phyloP scores from a whole-genome alignment of 1,140 invertebrate species.

The Panagrolaimus sp. region DNA sequence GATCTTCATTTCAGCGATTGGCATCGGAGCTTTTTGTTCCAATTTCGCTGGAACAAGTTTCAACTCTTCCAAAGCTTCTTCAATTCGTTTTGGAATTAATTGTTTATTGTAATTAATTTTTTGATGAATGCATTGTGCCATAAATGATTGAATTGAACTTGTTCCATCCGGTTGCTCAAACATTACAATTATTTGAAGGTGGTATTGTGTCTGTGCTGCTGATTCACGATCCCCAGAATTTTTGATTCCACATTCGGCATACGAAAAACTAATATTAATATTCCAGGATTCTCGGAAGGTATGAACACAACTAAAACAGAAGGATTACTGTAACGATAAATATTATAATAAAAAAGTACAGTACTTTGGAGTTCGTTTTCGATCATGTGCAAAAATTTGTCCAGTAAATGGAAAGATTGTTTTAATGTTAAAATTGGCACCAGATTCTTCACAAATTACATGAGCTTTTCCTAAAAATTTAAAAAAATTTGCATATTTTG shows the following conservation, averaged over 20 bases:
- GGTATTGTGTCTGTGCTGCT: conserved; percentile 40
- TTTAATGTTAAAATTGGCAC: conserved; percentile 48
- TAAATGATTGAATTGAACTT: conserved; percentile 52
- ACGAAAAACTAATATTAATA: conserved; percentile 53
- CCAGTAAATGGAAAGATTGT: conserved; percentile 56
- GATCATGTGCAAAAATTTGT: conserved; percentile 54
- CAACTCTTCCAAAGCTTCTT: conserved; percentile 57
- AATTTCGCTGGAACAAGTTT: conserved; percentile 50
- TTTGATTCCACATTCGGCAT: conserved; percentile 51
- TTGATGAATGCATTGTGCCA: conserved; percentile 54
- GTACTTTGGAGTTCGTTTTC: conserved; percentile 48
- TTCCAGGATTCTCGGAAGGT: conserved; percentile 42
- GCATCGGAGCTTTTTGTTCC: conserved; percentile 57
- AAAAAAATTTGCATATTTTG: conserved; percentile 25
- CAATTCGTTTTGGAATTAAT: conserved; percentile 49
- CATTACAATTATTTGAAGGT: conserved; percentile 56
- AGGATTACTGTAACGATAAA: not conserved
- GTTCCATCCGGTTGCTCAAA: conserved; percentile 53
- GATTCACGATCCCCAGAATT: conserved; percentile 40
- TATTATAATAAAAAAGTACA: not conserved
- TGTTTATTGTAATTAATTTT: conserved; percentile 51
- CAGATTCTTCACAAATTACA: conserved; percentile 54
- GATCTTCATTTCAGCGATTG: conserved; percentile 46
- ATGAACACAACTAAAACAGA: conserved; percentile 45
- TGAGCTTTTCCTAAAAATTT: conserved; percentile 38